Base-by-base conservation (phyloP, 2,888 invertebrate genomes). In the Microchrysa polita region DNA sequence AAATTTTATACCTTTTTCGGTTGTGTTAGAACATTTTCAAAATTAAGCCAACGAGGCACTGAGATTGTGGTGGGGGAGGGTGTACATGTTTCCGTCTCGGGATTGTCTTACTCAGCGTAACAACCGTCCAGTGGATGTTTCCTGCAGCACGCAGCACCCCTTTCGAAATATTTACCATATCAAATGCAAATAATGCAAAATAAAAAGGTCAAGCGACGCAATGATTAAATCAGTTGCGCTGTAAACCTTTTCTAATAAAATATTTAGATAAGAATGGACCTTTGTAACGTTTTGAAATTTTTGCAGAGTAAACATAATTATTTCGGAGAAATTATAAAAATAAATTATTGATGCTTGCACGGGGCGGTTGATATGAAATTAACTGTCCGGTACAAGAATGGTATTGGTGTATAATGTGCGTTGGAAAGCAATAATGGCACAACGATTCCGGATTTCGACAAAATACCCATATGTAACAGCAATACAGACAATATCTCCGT, bases 121-220 rank as follows among this genome's bases (percentile, higher is more conserved):
- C 48, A 12, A n/a, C n/a, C n/a, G 12, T n/a, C 5, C 48, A 4
- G 16, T 48, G 4, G 4, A 48, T 34, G 27, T 5, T 34, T 34
- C 27, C 27, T 5, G 1, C 12, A 20, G 5, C 22, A 10, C 34
- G 1, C 12, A 20, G 5, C 22, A 10, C 34, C 48, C 48, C 22
- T 48, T 65, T 65, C 22, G 48, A 34, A 34, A 48, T 44, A 16
- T 48, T 65, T 65, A 23, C 65, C 42, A 65, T 48, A 65, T 65
- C 44, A 20, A 44, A 65, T 34, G 20, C 48, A 65, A 65, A 65
- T 65, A 65, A 48, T 34, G 12, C 10, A 18, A 61, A 61, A 34
- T 40, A 65, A 65, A 65, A 65, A 65, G 65, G 65, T 65, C 65
- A 48, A 42, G 34, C 22, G 34, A 22, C 44, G 65, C 12, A 65